A percentile compares a stretch with the other conserved stretches of the same genome.
phyloP scores from a whole-genome alignment of 1,140 invertebrate genomes.

The Drosophila parvula region DNA sequence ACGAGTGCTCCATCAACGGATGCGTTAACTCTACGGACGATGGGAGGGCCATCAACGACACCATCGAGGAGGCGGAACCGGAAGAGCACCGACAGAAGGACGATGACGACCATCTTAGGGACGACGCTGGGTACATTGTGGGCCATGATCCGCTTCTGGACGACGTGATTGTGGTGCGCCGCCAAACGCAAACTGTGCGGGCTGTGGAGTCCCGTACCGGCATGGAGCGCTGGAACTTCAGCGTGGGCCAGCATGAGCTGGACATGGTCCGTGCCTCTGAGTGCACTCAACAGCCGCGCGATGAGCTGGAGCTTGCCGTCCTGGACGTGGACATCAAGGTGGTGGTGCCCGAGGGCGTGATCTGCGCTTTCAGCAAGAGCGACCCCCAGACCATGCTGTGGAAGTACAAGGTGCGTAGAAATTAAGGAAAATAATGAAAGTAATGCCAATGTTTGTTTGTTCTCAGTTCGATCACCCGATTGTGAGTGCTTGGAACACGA shows the following conservation, averaged over 20 bases:
- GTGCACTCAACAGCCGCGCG: conserved; percentile 84
- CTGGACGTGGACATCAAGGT: conserved; percentile 87
- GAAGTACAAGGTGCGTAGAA: conserved; percentile 87
- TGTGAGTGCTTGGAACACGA: conserved; percentile 92
- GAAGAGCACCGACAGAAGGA: conserved; percentile 10
- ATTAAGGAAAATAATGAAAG: neutral
- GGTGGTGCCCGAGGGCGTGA: conserved; percentile 90
- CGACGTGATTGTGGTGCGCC: conserved; percentile 91
- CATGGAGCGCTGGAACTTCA: conserved; percentile 97
- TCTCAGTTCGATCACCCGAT: conserved; percentile 92
- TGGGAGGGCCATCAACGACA: conserved; percentile 54
- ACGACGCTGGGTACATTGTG: conserved; percentile 61
- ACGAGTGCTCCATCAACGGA: conserved; percentile 90
- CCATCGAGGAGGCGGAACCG: conserved; percentile 26
- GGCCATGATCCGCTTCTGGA: conserved; percentile 84
- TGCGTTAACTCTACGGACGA: conserved; percentile 87
- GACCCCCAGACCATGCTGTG: conserved; percentile 87
- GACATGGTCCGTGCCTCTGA: conserved; percentile 86
- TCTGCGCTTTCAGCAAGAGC: conserved; percentile 87
- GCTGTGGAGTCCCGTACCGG: conserved; percentile 93
- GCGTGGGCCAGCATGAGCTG: conserved; percentile 94
- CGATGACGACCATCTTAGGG: conserved; percentile 45
- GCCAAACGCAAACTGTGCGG: conserved; percentile 93
- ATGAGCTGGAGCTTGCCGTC: conserved; percentile 77
- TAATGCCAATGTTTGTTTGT: neutral